phyloP scores from a whole-genome alignment of 2,113 vertebrate species.

The Ictalurus furcatus region DNA sequence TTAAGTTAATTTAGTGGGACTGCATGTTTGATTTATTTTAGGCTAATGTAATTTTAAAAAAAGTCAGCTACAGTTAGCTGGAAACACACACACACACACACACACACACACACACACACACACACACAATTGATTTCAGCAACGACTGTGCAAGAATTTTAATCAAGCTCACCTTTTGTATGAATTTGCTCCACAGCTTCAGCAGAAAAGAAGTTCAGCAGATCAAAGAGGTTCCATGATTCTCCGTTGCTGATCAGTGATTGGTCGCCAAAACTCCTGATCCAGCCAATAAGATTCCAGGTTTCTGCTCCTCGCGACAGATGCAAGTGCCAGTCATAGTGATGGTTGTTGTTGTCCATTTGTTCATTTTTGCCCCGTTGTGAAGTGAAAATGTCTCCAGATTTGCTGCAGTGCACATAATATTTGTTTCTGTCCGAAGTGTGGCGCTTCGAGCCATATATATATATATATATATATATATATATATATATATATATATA shows the following conservation, averaged over 20 bases:
- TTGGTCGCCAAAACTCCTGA: conserved; percentile 46
- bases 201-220: conserved; percentile 5
- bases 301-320: conserved; percentile 26
- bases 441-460: not conserved
- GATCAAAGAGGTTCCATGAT: not conserved
- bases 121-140: not conserved
- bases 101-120: not conserved
- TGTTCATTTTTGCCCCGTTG: not conserved
- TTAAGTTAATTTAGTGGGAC: not conserved
- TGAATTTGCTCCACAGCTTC: not conserved
- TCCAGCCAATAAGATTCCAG: conserved; percentile 49
- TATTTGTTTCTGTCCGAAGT: not conserved
- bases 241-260: not conserved
- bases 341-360: not conserved
- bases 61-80: not conserved
- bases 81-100: not conserved
- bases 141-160: not conserved
- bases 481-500: too few species aligned
- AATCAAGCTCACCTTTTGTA: conserved; percentile 22
- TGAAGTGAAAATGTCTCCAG: not conserved
- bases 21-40: not conserved
- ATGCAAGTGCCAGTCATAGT: conserved; percentile 22
- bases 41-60: not conserved
- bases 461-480: too few species aligned
- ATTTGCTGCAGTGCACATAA: not conserved